phyloP scores from a whole-genome alignment of 1,140 invertebrate genomes.

The Aphelinus atriplicis region DNA sequence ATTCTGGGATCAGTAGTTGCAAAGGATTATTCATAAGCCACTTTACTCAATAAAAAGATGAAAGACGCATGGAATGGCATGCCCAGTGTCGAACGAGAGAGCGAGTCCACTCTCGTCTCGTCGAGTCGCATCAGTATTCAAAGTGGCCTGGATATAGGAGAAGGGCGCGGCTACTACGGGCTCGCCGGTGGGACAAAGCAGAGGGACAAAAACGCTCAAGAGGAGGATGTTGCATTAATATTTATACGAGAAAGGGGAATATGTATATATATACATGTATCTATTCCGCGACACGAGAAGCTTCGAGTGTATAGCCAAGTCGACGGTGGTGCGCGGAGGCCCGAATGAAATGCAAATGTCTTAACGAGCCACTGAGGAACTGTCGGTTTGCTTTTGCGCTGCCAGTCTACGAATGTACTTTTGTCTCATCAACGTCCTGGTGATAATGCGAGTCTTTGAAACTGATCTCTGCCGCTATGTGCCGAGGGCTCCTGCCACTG shows the following conservation, averaged over 20 bases:
- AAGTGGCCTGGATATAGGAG: slow-evolving; percentile 56
- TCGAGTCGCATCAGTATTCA: slow-evolving; percentile 65
- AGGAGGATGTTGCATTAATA: slow-evolving; percentile 68
- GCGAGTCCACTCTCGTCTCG: slow-evolving; percentile 45
- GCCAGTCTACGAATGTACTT: slow-evolving; percentile 57
- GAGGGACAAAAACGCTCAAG: slow-evolving; percentile 65
- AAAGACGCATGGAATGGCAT: slow-evolving; percentile 18
- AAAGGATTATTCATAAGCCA: slow-evolving; percentile 58
- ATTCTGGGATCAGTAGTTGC: slow-evolving; percentile 5
- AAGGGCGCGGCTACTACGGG: slow-evolving; percentile 52
- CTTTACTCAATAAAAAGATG: slow-evolving; percentile 56
- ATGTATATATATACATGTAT: neutral
- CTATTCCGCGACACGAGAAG: slow-evolving; percentile 29
- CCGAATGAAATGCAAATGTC: slow-evolving; percentile 67
- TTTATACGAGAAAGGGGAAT: slow-evolving; percentile 63
- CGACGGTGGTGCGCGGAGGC: slow-evolving; percentile 29
- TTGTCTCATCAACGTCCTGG: slow-evolving; percentile 54
- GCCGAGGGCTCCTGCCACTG: neutral
- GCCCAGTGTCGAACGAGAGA: neutral
- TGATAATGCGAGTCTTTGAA: slow-evolving; percentile 35
- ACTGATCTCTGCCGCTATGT: slow-evolving; percentile 9
- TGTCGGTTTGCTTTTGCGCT: slow-evolving; percentile 55
- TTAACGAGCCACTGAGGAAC: slow-evolving; percentile 67
- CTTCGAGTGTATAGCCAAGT: slow-evolving; percentile 19
- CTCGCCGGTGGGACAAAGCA: slow-evolving; percentile 46